phyloP scores from a whole-genome alignment of 2,113 vertebrate genomes.

The Himantopus leucocephalus region DNA sequence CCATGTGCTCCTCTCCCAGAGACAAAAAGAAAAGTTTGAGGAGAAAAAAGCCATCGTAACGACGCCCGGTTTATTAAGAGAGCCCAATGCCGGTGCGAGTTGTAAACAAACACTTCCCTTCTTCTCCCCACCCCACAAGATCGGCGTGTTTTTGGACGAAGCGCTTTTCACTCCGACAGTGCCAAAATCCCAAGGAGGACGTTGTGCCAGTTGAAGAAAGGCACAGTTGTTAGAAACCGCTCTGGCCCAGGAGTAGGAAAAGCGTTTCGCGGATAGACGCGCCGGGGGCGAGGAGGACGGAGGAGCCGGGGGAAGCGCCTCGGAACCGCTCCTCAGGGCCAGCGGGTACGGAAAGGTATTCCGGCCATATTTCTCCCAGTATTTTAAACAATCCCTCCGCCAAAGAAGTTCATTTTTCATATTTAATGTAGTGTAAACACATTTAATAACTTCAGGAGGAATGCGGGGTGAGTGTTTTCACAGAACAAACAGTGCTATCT shows the following conservation, averaged over 20 bases:
- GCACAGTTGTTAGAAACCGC: not conserved
- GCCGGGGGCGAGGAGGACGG: not conserved
- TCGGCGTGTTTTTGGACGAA: not conserved
- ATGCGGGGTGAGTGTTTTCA: constrained; percentile 32
- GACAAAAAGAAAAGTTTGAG: not conserved
- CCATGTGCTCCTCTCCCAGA: not conserved
- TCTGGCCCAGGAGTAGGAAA: not conserved
- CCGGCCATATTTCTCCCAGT: not conserved
- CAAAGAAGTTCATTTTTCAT: constrained; percentile 59
- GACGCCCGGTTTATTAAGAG: not conserved
- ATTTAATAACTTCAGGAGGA: constrained; percentile 55
- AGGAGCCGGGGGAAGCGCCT: not conserved
- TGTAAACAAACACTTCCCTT: constrained; percentile 57
- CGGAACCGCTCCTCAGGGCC: not conserved
- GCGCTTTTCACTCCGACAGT: not conserved
- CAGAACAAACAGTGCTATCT: constrained; percentile 64
- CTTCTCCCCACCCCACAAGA: not conserved
- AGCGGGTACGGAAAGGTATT: not conserved
- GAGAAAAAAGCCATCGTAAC: not conserved
- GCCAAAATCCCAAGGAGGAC: constrained; percentile 46
- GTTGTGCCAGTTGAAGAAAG: constrained; percentile 45
- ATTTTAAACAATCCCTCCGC: constrained; percentile 31
- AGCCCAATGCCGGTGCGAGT: not conserved
- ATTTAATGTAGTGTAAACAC: constrained; percentile 67
- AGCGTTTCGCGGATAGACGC: not conserved